phyloP scores from a whole-genome alignment of 2,797 vertebrate species.

The Pseudochirops corinnae region DNA sequence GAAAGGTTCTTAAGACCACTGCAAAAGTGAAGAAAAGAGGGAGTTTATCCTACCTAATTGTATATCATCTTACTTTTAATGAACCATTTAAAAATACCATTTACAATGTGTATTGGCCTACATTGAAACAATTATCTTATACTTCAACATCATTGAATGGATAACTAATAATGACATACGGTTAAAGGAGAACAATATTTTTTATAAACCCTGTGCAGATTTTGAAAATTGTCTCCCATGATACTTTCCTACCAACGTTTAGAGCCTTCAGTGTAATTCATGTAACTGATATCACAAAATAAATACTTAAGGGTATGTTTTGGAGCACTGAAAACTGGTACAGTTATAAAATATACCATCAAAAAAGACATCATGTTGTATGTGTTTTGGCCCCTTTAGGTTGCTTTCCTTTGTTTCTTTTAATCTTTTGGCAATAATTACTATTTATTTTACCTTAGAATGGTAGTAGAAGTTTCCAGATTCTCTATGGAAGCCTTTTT shows the following conservation, averaged over 20 bases:
- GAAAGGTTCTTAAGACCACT: background rate
- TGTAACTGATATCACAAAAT: background rate
- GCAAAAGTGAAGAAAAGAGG: constrained; percentile 35
- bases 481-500: background rate
- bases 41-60: constrained; percentile 8
- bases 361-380: background rate
- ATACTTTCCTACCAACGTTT: background rate
- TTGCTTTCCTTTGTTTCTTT: background rate
- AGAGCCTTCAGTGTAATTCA: background rate
- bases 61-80: constrained; percentile 16
- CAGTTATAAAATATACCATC: background rate
- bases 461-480: background rate
- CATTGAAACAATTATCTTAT: background rate
- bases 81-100: background rate
- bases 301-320: background rate
- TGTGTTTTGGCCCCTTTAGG: background rate
- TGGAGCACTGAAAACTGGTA: background rate
- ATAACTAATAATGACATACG: background rate
- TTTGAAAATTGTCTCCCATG: background rate
- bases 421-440: background rate
- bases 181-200: background rate
- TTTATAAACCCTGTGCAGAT: background rate
- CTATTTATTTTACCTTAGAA: background rate
- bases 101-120: constrained; percentile 19
- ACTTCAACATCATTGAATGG: background rate